Evolutionary conservation across 2,113 vertebrate species (phyloP), one percentile per base, ranked within the genome.

Genomic region (Sorex fumeus): DNA sequence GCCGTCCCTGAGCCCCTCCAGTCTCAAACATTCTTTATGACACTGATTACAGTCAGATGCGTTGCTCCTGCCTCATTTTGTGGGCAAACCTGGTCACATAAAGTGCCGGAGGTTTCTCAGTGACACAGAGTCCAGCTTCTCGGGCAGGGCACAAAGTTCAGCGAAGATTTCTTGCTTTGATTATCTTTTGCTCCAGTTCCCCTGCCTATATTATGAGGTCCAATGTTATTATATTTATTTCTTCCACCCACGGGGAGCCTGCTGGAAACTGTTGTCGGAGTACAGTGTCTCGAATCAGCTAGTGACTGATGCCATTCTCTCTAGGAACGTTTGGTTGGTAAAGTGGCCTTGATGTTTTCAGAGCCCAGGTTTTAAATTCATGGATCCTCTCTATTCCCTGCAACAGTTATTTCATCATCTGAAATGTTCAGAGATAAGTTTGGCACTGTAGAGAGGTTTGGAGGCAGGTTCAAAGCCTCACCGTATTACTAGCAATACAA

Each of bases 191-290:
- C 86, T 89, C 78, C 43, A 40, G 21, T 72, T 64, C 76, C 28
- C 27, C 10, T n/a, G 8, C 57, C 32, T 45, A 9, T 69, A 88
- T 60, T 60, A 91, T 23, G 19, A 70, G 30, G 53, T 69, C 30
- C 83, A 36, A 15, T 84, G 36, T 77, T 87, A 77, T 89, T 86
- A 91, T 86, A 91, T 36, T 62, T 40, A 72, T 76, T 66, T 84
- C 67, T 94, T 21, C 77, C 72, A 87, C 11, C 32, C 50, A 21
- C 43, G 5, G n/a, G 32, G 40, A 4, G 69, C 36, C 50, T 84
- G 6, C 40, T 89, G 36, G 78, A 69, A 91, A 91, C 84, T 45
- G 80, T 71, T 40, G 40, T 75, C 76, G 27, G 34, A 82, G 6
- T 40, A 57, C 27, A 75, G 1, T 27, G 27, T 47, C 66, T 80